phyloP scores from a whole-genome alignment of 2,888 invertebrate genomes.

The Polia nebulosa region DNA sequence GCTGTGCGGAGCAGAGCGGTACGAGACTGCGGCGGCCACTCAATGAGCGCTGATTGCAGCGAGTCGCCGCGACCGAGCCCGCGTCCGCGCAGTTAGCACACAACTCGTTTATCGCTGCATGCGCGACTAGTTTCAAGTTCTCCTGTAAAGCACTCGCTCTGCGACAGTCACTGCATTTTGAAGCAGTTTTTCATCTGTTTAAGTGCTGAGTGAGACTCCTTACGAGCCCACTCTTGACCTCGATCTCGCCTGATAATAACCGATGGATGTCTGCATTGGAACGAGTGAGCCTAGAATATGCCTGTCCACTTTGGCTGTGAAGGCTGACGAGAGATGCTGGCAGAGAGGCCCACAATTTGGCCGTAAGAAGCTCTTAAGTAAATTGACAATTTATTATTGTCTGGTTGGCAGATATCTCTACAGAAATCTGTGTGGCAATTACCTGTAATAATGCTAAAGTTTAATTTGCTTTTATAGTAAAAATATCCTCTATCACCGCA shows the following conservation, averaged over 20 bases:
- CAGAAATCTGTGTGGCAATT: not conserved
- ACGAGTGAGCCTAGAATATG: no score
- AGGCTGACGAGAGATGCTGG: not conserved
- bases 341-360: not conserved
- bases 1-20: slow-evolving; percentile 29
- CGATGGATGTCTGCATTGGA: no score
- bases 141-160: slow-evolving; percentile 29
- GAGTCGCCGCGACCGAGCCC: slow-evolving; percentile 51
- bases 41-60: slow-evolving; percentile 75
- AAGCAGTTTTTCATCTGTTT: not conserved
- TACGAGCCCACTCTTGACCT: no score
- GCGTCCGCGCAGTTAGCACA: slow-evolving; percentile 29
- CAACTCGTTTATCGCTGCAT: slow-evolving; percentile 70
- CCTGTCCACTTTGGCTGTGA: not conserved
- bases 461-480: not conserved
- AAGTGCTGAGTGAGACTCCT: not conserved
- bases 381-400: not conserved
- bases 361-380: not conserved
- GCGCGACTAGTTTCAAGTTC: slow-evolving; percentile 67
- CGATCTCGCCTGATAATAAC: no score
- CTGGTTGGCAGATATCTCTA: not conserved
- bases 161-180: not conserved
- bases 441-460: not conserved
- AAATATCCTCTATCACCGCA: not conserved
- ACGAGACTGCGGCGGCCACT: slow-evolving; percentile 48